Evolutionary conservation across 2,113 vertebrate genomes (phyloP), one percentile per base, ranked within the genome.

Genomic region (Scartelaos histophorus): DNA sequence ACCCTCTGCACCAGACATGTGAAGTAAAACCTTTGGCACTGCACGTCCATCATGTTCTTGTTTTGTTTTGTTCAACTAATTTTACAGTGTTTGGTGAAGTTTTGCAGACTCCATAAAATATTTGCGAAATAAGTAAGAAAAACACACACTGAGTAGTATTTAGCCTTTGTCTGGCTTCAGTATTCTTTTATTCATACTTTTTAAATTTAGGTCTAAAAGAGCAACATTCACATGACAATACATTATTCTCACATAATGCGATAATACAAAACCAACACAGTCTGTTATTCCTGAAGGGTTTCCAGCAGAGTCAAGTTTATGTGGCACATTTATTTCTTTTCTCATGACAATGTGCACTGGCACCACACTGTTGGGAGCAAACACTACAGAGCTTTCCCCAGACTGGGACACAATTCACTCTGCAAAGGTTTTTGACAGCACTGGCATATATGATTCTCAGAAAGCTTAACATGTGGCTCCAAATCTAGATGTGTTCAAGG

Each of bases 291-390:
- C 81, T 87, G 72, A 88, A 75, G 46, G n/a, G 29, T 76, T 87
- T 85, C 83, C 79, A 83, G 70, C 86, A 35, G 79, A 81, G 82
- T 66, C 87, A 87, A 94, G 88, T 93, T 88, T 89, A 91, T 90
- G 86, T 76, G 67, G 67, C 66, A 74, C 70, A 74, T 87, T 71
- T 81, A 71, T 83, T 85, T 78, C 74, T 86, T 84, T 75, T 67
- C 70, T 81, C 88, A 79, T 62, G 79, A 70, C 90, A 78, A 86
- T 84, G 89, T 79, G 60, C 46, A 47, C 35, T 67, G 65, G 58
- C 64, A 83, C 72, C 68, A 78, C 69, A 80, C 73, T 65, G 5
- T 79, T 83, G 73, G 70, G 62, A 76, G 73, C 56, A 54, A 81
- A 79, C 82, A 74, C 61, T 79, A 67, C 82, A 88, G 77, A 86